Evolutionary conservation across 1,140 invertebrate genomes (phyloP), one percentile per base, ranked within the genome.

Genomic region (Agrypnia vestita): DNA sequence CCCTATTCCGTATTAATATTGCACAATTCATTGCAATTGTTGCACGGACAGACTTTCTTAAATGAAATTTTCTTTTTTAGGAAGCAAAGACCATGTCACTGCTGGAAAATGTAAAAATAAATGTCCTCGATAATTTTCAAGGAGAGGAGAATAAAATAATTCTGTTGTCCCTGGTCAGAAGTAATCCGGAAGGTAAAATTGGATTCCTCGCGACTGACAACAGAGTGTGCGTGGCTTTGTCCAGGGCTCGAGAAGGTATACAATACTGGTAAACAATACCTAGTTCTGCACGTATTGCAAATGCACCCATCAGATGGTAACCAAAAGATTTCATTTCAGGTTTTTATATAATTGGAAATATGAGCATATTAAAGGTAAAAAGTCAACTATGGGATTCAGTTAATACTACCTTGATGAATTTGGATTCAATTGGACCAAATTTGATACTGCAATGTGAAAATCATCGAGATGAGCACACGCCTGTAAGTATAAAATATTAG

Each of bases 131-230:
- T 86, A 96, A 95, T 85, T 97, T 92, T 85, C 95, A 97, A 90
- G 96, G 96, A 0, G 94, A 97, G 86, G 96, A 97, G 87, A 94
- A 93, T 51, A 93, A 96, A 82, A 96, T 97, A 43, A 94, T 97
- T 76, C 84, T 97, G 1, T 85, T 97, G 10, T 97, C 96, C 0
- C 87, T 97, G 3, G 96, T 97, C 0, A 88, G 96, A 78, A 96
- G 93, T 85, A 94, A 95, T 84, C 79, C 86, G 7, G 87, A 92
- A 7, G 90, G 90, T 13, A 91, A 90, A 43, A 93, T 96, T 84
- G 96, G 96, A 4, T 97, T 97, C 88, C 86, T 97, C 4, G 91
- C 90, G 21, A 92, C 90, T 56, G 89, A 92, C 69, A 97, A 97
- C 88, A 89, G 96, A 74, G 91, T 97, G 49, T 96, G 95, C 88